A percentile compares a stretch with the other conserved stretches of the same genome.
Evolutionary conservation across 2,888 invertebrate genomes (phyloP).

Genomic region (Drosophila neotestacea): DNA sequence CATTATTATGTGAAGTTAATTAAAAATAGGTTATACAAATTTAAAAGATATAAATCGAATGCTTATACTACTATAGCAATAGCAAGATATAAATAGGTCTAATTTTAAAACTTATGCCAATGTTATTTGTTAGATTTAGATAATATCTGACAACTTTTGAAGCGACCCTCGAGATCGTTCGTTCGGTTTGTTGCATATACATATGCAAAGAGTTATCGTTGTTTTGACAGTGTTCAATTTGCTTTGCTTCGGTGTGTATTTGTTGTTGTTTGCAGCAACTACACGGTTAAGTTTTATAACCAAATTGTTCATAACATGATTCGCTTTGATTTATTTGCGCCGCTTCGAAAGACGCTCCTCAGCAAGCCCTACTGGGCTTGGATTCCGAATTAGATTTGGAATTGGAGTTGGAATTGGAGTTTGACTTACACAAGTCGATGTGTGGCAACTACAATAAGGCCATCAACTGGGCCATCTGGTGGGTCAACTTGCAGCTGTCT

Average conservation of each 20-base stretch:
- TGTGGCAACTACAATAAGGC: conserved; percentile 6
- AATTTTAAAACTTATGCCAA: background rate
- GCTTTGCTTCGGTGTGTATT: conserved; percentile 9
- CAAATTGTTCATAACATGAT: conserved; percentile 26
- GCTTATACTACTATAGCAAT: background rate
- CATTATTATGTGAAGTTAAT: background rate
- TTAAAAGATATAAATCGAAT: background rate
- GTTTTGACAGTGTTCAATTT: conserved; percentile 38
- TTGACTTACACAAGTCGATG: conserved; percentile 6
- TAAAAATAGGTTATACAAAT: too few species aligned
- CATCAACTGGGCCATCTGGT: conserved; percentile 5
- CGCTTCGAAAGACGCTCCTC: conserved; percentile 20
- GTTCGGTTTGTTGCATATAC: conserved; percentile 23
- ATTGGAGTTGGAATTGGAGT: background rate
- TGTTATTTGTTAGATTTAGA: background rate
- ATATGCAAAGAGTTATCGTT: conserved; percentile 22
- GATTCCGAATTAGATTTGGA: background rate
- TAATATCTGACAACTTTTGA: too few species aligned
- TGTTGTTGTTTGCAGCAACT: conserved; percentile 25
- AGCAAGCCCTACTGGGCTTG: background rate
- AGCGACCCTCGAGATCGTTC: conserved; percentile 34
- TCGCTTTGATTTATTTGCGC: conserved; percentile 34
- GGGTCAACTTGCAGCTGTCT: background rate
- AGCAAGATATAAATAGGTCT: background rate
- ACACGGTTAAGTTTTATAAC: conserved; percentile 14